Percentiles rank a stretch among this genome's conserved stretches.
These are phyloP conservation scores for Myodes glareolus DNA, from an alignment of 2,113 vertebrate genomes.

Conservation along the genomic window DNA sequence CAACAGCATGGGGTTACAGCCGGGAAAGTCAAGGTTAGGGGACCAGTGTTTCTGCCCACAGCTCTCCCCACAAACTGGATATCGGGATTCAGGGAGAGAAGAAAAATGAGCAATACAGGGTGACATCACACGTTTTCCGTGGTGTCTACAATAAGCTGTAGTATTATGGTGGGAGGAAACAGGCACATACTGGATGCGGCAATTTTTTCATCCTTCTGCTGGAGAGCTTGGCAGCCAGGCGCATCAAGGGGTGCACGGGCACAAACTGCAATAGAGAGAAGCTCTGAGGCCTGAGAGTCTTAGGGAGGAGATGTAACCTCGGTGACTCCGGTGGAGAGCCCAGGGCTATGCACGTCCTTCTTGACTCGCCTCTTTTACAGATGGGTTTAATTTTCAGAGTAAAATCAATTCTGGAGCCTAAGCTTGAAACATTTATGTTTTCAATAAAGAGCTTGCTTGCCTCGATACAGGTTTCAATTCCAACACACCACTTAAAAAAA, in stretches of 20 bases:
- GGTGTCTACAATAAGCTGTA: rapidly evolving
- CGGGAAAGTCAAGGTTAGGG: not conserved
- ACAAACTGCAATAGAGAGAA: conserved; percentile 46
- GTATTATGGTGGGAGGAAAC: not conserved
- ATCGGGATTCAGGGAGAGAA: not conserved
- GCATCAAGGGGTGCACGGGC: conserved; percentile 59
- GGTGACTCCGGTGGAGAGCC: not conserved
- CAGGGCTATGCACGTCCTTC: not conserved
- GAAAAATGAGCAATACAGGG: not conserved
- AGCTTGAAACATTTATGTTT: conserved; percentile 54
- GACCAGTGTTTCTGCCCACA: not conserved
- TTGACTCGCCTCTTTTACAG: conserved; percentile 45
- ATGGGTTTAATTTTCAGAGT: conserved; percentile 72
- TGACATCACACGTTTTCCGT: not conserved
- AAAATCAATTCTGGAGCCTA: conserved; percentile 9
- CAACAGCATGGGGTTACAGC: not conserved
- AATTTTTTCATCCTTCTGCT: conserved; percentile 64
- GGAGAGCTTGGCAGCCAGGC: conserved; percentile 70
- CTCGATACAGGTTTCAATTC: conserved; percentile 23
- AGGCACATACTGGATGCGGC: not conserved
- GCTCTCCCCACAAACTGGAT: not conserved
- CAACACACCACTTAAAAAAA: conserved; percentile 12
- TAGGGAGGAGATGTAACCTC: not conserved
- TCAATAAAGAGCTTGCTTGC: conserved; percentile 52
- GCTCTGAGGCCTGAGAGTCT: not conserved